Percentiles rank a stretch among this genome's conserved stretches.
phyloP scores from a whole-genome alignment of 1,140 invertebrate genomes.

The Drosophila arawakana region DNA sequence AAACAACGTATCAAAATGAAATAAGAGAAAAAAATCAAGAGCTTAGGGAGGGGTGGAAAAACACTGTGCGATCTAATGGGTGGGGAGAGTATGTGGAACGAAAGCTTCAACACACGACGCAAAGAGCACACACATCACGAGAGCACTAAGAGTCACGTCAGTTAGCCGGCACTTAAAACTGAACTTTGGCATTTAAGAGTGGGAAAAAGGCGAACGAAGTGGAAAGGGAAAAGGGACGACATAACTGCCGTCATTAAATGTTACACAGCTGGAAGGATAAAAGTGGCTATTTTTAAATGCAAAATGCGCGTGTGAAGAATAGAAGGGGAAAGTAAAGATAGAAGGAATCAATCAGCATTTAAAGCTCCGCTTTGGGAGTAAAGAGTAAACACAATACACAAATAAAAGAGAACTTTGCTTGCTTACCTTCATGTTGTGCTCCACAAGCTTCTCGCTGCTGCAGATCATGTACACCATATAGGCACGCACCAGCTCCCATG shows the following conservation, averaged over 20 bases:
- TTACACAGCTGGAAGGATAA: neutral
- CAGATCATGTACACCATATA: constrained; percentile 97
- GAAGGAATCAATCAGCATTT: neutral
- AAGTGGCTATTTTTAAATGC: neutral
- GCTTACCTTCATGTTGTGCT: constrained; percentile 96
- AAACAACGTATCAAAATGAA: neutral
- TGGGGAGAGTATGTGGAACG: neutral
- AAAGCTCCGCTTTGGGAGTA: neutral
- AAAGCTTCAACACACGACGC: neutral
- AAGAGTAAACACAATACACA: neutral
- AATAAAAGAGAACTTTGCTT: too few relatives aligned
- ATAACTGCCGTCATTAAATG: too few relatives aligned
- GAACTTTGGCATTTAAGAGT: neutral
- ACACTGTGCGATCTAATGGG: neutral
- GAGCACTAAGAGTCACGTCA: neutral
- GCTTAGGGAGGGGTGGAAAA: too few relatives aligned
- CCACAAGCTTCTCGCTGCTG: constrained; percentile 94
- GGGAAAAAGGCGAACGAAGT: neutral
- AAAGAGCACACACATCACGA: constrained; percentile 4
- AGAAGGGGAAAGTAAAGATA: neutral
- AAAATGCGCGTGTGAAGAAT: neutral
- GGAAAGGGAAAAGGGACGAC: neutral
- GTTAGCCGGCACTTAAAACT: neutral
- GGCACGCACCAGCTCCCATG: constrained; percentile 95
- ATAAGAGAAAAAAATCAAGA: neutral